phyloP scores from a whole-genome alignment of 2,888 invertebrate genomes.

The Limnephilus rhombicus region DNA sequence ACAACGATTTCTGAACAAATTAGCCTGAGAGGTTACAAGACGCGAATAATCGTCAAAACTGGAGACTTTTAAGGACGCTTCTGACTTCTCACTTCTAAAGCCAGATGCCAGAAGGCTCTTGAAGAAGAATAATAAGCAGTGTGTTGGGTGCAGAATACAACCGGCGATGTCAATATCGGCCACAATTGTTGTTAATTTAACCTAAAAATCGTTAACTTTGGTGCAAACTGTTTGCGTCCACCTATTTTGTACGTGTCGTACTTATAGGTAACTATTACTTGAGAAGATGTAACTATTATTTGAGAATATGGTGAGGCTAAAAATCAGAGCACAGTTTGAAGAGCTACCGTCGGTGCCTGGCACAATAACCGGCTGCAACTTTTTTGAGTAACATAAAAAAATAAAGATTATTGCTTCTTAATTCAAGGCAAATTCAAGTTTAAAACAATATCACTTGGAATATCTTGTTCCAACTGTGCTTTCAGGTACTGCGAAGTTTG shows the following conservation, averaged over 20 bases:
- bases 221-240: not conserved
- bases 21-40: too few relatives aligned
- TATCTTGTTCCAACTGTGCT: slow-evolving; percentile 38
- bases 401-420: not conserved
- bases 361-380: not conserved
- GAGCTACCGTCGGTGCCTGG: not conserved
- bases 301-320: not conserved
- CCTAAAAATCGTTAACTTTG: not conserved
- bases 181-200: not conserved
- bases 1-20: too few relatives aligned
- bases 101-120: not conserved
- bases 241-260: not conserved
- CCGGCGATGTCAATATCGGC: not conserved
- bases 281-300: not conserved
- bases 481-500: slow-evolving; percentile 54
- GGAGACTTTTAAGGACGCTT: too few relatives aligned
- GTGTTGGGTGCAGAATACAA: not conserved
- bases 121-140: not conserved
- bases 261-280: too few relatives aligned
- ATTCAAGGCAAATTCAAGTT: not conserved
- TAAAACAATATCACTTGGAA: not conserved
- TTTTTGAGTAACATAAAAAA: not conserved
- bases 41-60: too few relatives aligned
- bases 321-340: not conserved
- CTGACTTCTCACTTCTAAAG: too few relatives aligned